Percentiles rank a stretch among this genome's conserved stretches.
Conservation (phyloP, 2,113 vertebrate genomes). For the Boleophthalmus pectinirostris region DNA sequence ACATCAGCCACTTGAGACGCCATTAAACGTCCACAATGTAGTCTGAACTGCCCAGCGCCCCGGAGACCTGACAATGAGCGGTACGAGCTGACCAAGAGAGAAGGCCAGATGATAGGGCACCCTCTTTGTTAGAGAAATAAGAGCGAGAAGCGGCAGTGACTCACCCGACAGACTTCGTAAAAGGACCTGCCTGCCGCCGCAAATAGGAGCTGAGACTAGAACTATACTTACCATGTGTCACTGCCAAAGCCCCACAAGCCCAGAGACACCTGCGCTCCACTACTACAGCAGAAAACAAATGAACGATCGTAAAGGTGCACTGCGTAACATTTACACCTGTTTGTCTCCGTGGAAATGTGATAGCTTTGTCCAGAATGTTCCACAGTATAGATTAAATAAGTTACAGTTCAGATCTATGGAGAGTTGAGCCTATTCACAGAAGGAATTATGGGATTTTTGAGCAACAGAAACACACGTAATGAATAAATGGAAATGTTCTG, state of each 20-base stretch:
- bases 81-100: conserved; percentile 38
- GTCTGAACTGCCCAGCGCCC: conserved; percentile 30
- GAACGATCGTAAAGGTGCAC: neutral
- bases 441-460: too few relatives aligned
- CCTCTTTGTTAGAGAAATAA: conserved; percentile 5
- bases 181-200: neutral
- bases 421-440: too few relatives aligned
- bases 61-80: conserved; percentile 31
- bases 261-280: neutral
- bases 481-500: too few relatives aligned
- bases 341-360: too few relatives aligned
- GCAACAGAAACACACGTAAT: too few relatives aligned
- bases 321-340: too few relatives aligned
- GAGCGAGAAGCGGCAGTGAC: conserved; percentile 11
- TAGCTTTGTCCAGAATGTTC: too few relatives aligned
- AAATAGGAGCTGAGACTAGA: conserved; percentile 1
- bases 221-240: neutral
- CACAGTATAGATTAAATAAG: too few relatives aligned
- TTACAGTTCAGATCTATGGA: too few relatives aligned
- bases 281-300: neutral
- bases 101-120: conserved; percentile 10
- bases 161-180: conserved; percentile 14
- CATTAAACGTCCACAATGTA: conserved; percentile 38
- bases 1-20: conserved; percentile 41
- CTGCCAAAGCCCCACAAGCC: neutral